Conservation (phyloP, 2,888 invertebrate genomes). For the Macrophya alboannulata region DNA sequence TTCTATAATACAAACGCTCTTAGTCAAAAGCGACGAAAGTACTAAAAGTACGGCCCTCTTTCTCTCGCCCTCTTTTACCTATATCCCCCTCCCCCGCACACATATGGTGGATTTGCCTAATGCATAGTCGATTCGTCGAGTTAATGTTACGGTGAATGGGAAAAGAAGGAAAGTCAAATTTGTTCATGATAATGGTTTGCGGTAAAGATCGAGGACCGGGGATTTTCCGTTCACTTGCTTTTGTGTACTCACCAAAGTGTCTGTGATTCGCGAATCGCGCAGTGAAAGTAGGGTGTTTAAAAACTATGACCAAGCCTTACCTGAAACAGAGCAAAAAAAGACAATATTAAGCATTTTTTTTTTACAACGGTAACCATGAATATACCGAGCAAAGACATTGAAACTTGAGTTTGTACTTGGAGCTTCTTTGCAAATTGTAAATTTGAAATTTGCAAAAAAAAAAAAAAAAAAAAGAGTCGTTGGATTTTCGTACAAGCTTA, state of each 20-base stretch:
- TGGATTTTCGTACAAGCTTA: neutral
- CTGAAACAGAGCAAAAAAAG: slow-evolving; percentile 63
- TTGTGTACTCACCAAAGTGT: slow-evolving; percentile 66
- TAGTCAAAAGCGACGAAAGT: slow-evolving; percentile 41
- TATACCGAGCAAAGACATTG: neutral
- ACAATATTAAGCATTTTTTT: neutral
- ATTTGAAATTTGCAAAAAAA: neutral
- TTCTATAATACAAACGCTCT: slow-evolving; percentile 36
- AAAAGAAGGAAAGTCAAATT: slow-evolving; percentile 73
- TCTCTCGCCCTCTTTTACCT: neutral
- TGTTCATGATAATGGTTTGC: slow-evolving; percentile 76
- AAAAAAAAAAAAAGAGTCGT: too few species aligned
- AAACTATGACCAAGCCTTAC: slow-evolving; percentile 62
- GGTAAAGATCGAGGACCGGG: slow-evolving; percentile 30
- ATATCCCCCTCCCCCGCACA: neutral
- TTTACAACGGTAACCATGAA: neutral
- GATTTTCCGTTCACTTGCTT: slow-evolving; percentile 33
- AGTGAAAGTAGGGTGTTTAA: neutral
- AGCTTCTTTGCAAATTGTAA: neutral
- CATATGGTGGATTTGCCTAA: slow-evolving; percentile 66
- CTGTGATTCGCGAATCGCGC: slow-evolving; percentile 23
- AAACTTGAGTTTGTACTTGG: neutral
- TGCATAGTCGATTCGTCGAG: slow-evolving; percentile 73
- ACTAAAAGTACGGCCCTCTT: slow-evolving; percentile 15
- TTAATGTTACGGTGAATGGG: slow-evolving; percentile 53